Evolutionary conservation across 2,888 invertebrate genomes (phyloP), one percentile per base, ranked within the genome.

Genomic region (Acronicta alni): DNA sequence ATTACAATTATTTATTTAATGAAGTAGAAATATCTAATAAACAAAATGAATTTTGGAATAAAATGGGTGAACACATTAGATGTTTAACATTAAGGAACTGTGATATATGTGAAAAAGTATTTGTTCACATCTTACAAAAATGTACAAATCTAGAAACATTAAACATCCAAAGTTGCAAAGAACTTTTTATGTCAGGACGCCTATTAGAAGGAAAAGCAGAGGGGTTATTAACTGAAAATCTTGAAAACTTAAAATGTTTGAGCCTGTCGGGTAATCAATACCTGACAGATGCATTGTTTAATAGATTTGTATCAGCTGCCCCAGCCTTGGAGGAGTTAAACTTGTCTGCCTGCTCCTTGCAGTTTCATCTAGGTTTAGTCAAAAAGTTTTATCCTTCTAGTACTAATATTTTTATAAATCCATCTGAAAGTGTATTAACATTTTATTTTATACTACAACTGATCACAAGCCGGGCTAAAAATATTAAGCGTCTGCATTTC

Each of bases 161-260:
- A 16, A 95, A 95, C 46, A 93, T 97, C 51, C 94, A 95, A 66
- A 94, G 95, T 54, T 97, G 97, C 76, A 95, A 96, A 76, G 96
- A 96, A 57, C 90, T 97, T 17, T 96, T 97, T 66, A 97, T 97
- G 96, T 96, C 96, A 2, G 97, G 97, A 2, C 94, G 95, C 14
- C 89, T 97, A 39, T 83, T 97, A 39, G 96, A 96, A 76, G 95
- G 95, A 30, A 90, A 95, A 47, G 89, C 94, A 12, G 96, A 96
- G 70, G 91, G 95, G 1, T 87, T 95, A 38, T 79, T 90, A 45
- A 83, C 90, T 14, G 83, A 90, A 35, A 92, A 89, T 48, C 89
- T 95, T 17, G 89, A 92, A 57, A 94, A 95, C 64, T 88, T 97
- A 12, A 94, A 91, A 63, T 90, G 91, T 52, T 87, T 97, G 20